Evolutionary conservation across 2,888 invertebrate genomes (phyloP).

Genomic region (Cosmia pyralina): DNA sequence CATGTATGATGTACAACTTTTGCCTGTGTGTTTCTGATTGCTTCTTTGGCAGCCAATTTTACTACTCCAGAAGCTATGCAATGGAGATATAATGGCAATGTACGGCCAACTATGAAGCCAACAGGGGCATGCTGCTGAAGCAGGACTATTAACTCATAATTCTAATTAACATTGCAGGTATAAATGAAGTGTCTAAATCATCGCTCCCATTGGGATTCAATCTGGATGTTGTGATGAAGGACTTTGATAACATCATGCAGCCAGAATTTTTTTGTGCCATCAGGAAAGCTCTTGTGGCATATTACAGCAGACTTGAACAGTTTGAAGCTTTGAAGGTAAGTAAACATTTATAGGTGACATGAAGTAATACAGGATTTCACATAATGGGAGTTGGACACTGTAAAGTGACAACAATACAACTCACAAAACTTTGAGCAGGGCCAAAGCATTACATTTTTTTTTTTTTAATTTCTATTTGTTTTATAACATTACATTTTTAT

Average conservation of each 20-base stretch:
- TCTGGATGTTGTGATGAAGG: conserved; percentile 77
- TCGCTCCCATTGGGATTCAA: conserved; percentile 84
- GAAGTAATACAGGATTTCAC: too few relatives aligned
- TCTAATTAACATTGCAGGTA: conserved; percentile 66
- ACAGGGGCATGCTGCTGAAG: background rate
- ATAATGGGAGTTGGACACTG: too few relatives aligned
- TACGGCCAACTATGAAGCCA: background rate
- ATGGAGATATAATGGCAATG: background rate
- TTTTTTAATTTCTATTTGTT: too few relatives aligned
- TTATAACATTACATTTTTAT: too few relatives aligned
- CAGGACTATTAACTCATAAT: background rate
- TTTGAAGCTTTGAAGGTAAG: conserved; percentile 79
- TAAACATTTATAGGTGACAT: too few relatives aligned
- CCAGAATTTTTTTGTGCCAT: conserved; percentile 81
- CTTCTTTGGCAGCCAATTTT: background rate
- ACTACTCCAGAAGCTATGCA: background rate
- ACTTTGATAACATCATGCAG: conserved; percentile 80
- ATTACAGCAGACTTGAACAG: conserved; percentile 81
- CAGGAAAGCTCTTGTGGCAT: conserved; percentile 81
- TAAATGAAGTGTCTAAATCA: conserved; percentile 75
- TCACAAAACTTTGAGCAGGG: too few relatives aligned
- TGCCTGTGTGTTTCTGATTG: background rate
- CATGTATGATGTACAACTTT: too few relatives aligned
- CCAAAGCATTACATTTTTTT: too few relatives aligned
- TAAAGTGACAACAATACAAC: too few relatives aligned